These are phyloP conservation scores for Trachelipus rathkii DNA, from an alignment of 1,140 invertebrate species.

Conservation along the genomic window DNA sequence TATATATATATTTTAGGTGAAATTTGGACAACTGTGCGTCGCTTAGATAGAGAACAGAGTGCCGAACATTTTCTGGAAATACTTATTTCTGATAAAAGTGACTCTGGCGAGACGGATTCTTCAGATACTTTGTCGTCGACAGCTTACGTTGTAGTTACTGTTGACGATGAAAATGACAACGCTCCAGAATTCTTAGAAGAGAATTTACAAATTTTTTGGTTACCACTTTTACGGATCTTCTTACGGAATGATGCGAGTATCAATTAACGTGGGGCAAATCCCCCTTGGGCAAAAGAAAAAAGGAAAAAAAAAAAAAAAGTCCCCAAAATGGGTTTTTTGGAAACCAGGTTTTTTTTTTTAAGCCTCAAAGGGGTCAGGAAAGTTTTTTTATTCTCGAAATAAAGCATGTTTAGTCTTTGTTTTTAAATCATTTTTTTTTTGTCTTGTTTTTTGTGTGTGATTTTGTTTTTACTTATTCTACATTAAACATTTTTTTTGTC, in stretches of 20 bases:
- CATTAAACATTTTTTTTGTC: too few species aligned
- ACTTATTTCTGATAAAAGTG: conserved; percentile 72
- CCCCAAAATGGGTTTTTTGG: too few species aligned
- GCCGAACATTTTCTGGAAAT: conserved; percentile 64
- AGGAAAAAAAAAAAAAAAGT: too few species aligned
- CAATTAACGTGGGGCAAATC: too few species aligned
- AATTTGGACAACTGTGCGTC: conserved; percentile 73
- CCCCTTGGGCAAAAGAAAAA: too few species aligned
- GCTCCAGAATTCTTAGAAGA: conserved; percentile 73
- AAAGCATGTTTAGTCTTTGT: too few species aligned
- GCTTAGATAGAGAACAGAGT: conserved; percentile 78
- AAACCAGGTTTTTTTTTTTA: too few species aligned
- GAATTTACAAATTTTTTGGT: conserved; percentile 74
- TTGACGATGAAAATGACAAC: conserved; percentile 57
- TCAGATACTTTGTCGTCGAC: conserved; percentile 63
- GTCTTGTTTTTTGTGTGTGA: too few species aligned
- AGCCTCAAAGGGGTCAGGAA: too few species aligned
- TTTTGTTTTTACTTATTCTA: too few species aligned
- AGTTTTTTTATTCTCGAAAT: too few species aligned
- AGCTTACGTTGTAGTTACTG: conserved; percentile 73
- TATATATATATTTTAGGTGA: conserved; percentile 58
- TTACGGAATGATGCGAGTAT: background rate
- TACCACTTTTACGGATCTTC: conserved; percentile 55
- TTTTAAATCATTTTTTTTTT: too few species aligned
- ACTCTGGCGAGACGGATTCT: conserved; percentile 54